phyloP scores from a whole-genome alignment of 2,888 invertebrate genomes.

The Pterostichus niger region DNA sequence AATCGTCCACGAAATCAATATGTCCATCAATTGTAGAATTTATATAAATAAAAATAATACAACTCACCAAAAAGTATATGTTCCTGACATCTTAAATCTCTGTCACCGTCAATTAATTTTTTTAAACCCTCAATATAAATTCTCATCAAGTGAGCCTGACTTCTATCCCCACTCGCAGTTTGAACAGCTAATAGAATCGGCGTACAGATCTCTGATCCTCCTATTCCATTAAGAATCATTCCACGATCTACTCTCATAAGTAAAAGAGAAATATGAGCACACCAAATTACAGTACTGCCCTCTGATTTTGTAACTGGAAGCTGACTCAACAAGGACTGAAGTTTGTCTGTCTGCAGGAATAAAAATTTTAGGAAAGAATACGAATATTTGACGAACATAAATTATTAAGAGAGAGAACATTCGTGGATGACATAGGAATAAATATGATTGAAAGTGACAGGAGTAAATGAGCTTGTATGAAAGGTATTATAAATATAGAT shows the following conservation, averaged over 20 bases:
- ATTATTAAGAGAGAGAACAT: too few relatives aligned
- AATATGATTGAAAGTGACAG: not conserved
- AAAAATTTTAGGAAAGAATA: too few relatives aligned
- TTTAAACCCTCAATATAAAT: slow-evolving; percentile 56
- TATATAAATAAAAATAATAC: too few relatives aligned
- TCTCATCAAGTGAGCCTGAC: slow-evolving; percentile 40
- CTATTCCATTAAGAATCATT: not conserved
- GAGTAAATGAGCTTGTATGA: too few relatives aligned
- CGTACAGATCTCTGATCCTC: slow-evolving; percentile 9
- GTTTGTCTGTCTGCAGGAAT: slow-evolving; percentile 49
- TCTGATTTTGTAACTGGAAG: slow-evolving; percentile 28
- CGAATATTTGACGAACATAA: too few relatives aligned
- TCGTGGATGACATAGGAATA: too few relatives aligned
- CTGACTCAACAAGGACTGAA: slow-evolving; percentile 34
- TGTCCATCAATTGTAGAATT: too few relatives aligned
- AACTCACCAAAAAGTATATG: slow-evolving; percentile 72
- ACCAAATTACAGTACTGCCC: slow-evolving; percentile 51
- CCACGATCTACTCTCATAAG: slow-evolving; percentile 32
- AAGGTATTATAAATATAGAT: not conserved
- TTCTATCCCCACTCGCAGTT: slow-evolving; percentile 19
- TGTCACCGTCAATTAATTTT: slow-evolving; percentile 68
- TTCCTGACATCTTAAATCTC: slow-evolving; percentile 72
- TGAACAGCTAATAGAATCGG: slow-evolving; percentile 40
- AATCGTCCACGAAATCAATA: too few relatives aligned
- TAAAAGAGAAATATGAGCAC: slow-evolving; percentile 57